Evolutionary conservation across 2,113 vertebrate species (phyloP).

Genomic region (Sterna hirundo): DNA sequence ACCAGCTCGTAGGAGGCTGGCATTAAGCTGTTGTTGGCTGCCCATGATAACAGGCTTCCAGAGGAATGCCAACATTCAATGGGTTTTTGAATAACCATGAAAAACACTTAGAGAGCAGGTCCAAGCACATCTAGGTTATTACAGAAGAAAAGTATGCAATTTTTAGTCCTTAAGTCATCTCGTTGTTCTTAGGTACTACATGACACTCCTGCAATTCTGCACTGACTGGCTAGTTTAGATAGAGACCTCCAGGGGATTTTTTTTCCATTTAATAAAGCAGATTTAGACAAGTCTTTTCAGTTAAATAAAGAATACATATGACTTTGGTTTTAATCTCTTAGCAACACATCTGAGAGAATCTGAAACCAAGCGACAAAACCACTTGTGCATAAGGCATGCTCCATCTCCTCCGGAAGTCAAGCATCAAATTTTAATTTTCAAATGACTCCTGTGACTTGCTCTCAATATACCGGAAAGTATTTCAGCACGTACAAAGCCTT

Average conservation of each 20-base stretch:
- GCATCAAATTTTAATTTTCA: not conserved
- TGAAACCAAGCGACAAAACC: not conserved
- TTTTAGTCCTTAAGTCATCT: not conserved
- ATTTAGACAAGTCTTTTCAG: not conserved
- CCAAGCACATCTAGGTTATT: not conserved
- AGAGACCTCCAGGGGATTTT: not conserved
- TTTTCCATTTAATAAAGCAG: not conserved
- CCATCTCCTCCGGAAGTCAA: not conserved
- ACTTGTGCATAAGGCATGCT: not conserved
- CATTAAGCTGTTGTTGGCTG: not conserved
- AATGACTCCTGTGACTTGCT: not conserved
- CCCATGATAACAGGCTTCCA: not conserved
- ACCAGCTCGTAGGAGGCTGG: not conserved
- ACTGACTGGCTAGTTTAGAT: not conserved
- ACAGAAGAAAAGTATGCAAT: not conserved
- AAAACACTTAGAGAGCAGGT: not conserved
- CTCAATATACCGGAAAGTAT: not conserved
- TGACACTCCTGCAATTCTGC: not conserved
- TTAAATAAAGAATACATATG: not conserved
- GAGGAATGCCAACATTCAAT: not conserved
- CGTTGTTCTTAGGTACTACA: not conserved
- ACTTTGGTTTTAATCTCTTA: not conserved
- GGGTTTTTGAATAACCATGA: not conserved
- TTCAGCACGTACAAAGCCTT: fast-evolving
- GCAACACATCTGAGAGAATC: not conserved